phyloP scores from a whole-genome alignment of 2,113 vertebrate genomes.

The Osmerus mordax region DNA sequence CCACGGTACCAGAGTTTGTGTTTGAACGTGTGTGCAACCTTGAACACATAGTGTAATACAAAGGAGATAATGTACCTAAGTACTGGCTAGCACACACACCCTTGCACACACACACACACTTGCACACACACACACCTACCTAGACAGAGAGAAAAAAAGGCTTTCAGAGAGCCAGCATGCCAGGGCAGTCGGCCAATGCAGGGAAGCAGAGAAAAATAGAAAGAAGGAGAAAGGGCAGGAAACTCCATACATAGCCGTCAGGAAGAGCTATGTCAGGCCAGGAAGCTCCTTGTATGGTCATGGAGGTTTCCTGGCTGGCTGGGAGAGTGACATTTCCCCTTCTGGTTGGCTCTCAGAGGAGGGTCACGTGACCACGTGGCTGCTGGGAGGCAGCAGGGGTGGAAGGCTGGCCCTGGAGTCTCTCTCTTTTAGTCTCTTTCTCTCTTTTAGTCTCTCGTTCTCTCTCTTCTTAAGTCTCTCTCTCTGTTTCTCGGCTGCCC shows the following conservation, averaged over 20 bases:
- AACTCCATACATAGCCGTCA: constrained; percentile 80
- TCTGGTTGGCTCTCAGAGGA: constrained; percentile 66
- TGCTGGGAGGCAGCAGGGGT: constrained; percentile 65
- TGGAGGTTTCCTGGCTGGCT: constrained; percentile 71
- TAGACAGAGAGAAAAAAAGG: constrained; percentile 10
- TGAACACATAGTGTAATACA: neutral
- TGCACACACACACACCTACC: neutral
- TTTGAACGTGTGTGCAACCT: no score
- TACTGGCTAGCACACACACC: neutral
- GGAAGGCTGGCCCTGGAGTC: constrained; percentile 44
- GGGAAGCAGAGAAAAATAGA: neutral
- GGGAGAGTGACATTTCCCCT: constrained; percentile 75
- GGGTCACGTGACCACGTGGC: constrained; percentile 68
- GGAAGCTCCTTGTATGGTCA: constrained; percentile 79
- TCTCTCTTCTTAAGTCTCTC: no score
- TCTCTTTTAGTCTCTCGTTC: no score
- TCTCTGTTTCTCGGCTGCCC: no score
- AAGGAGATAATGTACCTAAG: neutral
- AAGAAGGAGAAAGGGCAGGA: constrained; percentile 63
- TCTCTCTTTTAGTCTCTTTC: neutral
- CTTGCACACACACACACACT: neutral
- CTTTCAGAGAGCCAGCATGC: constrained; percentile 10
- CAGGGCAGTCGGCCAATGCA: neutral
- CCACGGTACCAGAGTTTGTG: neutral
- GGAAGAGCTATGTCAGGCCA: constrained; percentile 75